Percentiles rank a stretch among this genome's conserved stretches.
These are phyloP conservation scores for Coilia nasus DNA, from an alignment of 2,797 vertebrate genomes.

Conservation along the genomic window DNA sequence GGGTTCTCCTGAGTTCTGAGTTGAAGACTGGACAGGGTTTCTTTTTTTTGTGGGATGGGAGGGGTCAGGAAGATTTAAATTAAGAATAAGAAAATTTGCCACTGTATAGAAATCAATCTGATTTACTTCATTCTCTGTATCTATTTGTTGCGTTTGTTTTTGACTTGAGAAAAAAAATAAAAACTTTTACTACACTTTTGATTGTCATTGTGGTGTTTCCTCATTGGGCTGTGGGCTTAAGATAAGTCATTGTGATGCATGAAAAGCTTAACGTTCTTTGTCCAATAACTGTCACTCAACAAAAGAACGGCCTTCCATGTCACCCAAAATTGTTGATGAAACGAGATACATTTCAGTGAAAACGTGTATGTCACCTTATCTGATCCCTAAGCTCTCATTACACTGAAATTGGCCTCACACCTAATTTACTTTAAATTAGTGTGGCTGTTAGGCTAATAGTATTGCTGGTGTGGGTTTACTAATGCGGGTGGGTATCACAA, in stretches of 20 bases:
- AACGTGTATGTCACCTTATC: not conserved
- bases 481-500: not conserved
- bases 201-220: not conserved
- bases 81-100: conserved; percentile 68
- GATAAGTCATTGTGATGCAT: not conserved
- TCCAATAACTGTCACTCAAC: not conserved
- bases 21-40: conserved; percentile 63
- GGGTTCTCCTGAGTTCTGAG: conserved; percentile 47
- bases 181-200: conserved; percentile 76
- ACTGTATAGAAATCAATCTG: conserved; percentile 78
- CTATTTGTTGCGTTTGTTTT: conserved; percentile 73
- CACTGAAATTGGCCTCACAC: conserved; percentile 10
- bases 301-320: not conserved
- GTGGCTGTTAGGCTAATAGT: not conserved
- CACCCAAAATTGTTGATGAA: not conserved
- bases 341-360: not conserved
- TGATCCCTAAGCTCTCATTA: conserved; percentile 4
- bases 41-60: conserved; percentile 30
- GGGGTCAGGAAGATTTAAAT: conserved; percentile 72
- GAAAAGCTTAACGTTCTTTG: not conserved
- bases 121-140: conserved; percentile 77
- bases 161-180: conserved; percentile 75
- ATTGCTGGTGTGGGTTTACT: not conserved
- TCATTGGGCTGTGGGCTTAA: not conserved
- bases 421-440: conserved; percentile 18